A percentile compares a stretch with the other conserved stretches of the same genome.
These are phyloP conservation scores for Cisticola juncidis DNA, from an alignment of 2,113 vertebrate species.

Conservation along the genomic window DNA sequence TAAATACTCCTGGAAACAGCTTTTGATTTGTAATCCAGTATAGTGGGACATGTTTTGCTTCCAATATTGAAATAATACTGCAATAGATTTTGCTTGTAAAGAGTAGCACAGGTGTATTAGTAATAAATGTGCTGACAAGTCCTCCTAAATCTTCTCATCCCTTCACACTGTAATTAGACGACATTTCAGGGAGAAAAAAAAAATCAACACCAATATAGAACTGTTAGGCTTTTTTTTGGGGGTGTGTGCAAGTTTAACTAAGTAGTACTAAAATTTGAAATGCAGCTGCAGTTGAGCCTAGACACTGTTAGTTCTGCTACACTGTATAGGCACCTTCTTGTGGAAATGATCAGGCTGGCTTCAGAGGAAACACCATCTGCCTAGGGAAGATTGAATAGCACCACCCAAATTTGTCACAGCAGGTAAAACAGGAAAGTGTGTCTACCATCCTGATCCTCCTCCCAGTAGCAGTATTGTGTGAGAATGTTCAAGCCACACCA, in stretches of 20 bases:
- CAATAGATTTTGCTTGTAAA: constrained; percentile 1
- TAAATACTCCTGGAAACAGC: neutral
- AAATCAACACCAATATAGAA: neutral
- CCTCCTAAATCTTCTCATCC: neutral
- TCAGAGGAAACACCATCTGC: neutral
- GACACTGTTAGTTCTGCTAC: neutral
- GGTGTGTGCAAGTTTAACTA: neutral
- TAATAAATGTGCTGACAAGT: constrained; percentile 18
- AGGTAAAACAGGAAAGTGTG: neutral
- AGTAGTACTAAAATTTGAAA: neutral
- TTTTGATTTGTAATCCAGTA: constrained; percentile 12
- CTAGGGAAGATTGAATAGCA: neutral
- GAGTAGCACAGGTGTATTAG: neutral
- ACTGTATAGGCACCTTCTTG: neutral
- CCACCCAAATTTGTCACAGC: neutral
- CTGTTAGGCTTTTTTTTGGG: neutral
- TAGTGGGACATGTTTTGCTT: constrained; percentile 2
- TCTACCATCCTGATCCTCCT: neutral
- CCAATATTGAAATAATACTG: neutral
- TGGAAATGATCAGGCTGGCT: neutral
- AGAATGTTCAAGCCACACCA: neutral
- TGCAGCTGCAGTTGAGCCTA: neutral
- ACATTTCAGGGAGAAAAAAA: neutral
- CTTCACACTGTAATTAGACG: neutral
- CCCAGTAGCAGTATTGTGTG: neutral